Base-by-base conservation (phyloP, 2,888 invertebrate species). In the Drosophila macrospina region DNA sequence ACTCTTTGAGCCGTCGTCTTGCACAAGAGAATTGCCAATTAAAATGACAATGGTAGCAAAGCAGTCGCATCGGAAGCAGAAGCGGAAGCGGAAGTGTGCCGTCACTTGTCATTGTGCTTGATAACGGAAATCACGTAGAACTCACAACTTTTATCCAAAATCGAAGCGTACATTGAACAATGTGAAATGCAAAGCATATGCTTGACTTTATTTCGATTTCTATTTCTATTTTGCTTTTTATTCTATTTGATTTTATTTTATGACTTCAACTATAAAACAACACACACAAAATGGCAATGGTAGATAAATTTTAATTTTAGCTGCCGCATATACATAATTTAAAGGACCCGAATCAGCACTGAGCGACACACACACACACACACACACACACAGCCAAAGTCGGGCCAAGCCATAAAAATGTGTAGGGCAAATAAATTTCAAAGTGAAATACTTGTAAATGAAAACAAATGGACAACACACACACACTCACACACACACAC, bases 361-460 rank as follows among this genome's bases (percentile, higher is more conserved):
- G 36, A 60, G 62, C 71, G 75, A 67, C 61, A 61, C 45, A n/a
- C n/a, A n/a, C n/a, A n/a, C n/a, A n/a, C n/a, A n/a, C n/a, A n/a
- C n/a, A n/a, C n/a, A n/a, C n/a, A n/a, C n/a, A n/a, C n/a, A n/a
- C n/a, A n/a, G n/a, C 64, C 47, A 61, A 56, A 72, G 74, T 68
- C 76, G 45, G 76, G 34, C 52, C 78, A 71, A 81, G 88, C 85
- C 86, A 86, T 86, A 86, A 86, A 86, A 88, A 86, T 86, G 85
- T 83, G 81, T 59, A 71, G 68, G 68, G 68, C 69, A 86, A 87
- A 86, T 87, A 86, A 86, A 86, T 86, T 86, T 55, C 81, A 78
- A 83, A 88, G 86, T 78, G 88, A 87, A 86, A 86, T 86, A 86
- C 86, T 88, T 86, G 88, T 86, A 87, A 86, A 86, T 86, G 85